Base-by-base conservation (phyloP, 2,113 vertebrate species). In the Clarias gariepinus region DNA sequence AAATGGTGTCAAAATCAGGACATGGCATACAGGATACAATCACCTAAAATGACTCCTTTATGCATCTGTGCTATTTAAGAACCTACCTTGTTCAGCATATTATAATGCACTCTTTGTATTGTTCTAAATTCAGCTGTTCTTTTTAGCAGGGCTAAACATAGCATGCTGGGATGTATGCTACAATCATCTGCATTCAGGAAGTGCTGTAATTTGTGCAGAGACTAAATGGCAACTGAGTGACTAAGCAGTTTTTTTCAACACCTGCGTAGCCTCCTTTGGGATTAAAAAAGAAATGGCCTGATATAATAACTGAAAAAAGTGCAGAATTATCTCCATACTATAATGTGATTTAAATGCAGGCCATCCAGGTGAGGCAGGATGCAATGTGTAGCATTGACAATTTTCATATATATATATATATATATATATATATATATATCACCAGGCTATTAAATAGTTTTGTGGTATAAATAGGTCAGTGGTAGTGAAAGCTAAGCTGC, bases 71-170 rank as follows among this genome's bases (percentile, higher is more conserved):
- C 69, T 19, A 55, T 84, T 47, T 76, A 61, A 61, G 30, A 74
- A 41, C 25, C 21, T 61, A 41, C 6, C 4, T 47, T 84, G 57
- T 30, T 74, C 30, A 36, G 53, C 55, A 36, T 23, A 83, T 33
- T 60, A 66, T 28, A 80, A 69, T 82, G 58, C 58, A 25, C 66
- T 63, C 19, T 71, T 55, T 74, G 28, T 19, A 52, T 28, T 28
- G 55, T 57, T 63, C 81, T 77, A 47, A 84, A 76, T 76, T n/a
- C 36, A 74, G 57, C 57, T 63, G 33, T 87, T 76, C 33, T 57
- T 68, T 83, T 55, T 68, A 33, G 74, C 71, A 83, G 36, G 19
- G 30, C 33, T 87, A 87, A 83, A 64, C 53, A 87, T 87, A 78
- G 86, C 61, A 78, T 83, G 23, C 69, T 76, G 36, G 57, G 36